These are phyloP conservation scores for Cheilosia impressa DNA, from an alignment of 2,888 invertebrate genomes.

Conservation along the genomic window DNA sequence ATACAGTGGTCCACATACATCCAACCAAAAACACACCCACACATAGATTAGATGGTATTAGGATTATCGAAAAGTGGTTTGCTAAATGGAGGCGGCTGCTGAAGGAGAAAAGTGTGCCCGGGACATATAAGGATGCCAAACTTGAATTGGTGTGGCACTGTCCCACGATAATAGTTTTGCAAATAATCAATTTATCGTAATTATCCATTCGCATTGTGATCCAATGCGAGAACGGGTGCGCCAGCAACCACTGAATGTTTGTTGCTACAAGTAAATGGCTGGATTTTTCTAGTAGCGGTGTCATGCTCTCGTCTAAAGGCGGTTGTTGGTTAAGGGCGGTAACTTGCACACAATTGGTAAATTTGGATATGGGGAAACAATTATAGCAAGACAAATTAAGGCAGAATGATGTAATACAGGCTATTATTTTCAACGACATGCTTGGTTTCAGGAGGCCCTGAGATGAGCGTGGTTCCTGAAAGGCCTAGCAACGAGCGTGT, in stretches of 20 bases:
- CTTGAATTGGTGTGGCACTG: constrained; percentile 43
- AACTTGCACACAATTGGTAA: background rate
- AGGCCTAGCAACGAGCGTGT: too few species aligned
- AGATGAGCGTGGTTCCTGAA: too few species aligned
- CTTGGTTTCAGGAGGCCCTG: too few species aligned
- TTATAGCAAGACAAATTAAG: too few species aligned
- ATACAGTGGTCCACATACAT: background rate
- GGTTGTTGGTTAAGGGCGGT: background rate
- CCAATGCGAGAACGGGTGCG: constrained; percentile 35
- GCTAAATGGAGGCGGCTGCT: background rate
- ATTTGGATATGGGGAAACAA: too few species aligned
- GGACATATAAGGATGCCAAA: constrained; percentile 28
- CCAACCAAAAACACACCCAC: constrained; percentile 2
- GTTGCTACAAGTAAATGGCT: constrained; percentile 14
- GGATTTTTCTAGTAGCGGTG: background rate
- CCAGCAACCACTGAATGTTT: constrained; percentile 24
- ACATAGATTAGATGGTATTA: constrained; percentile 14
- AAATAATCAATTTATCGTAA: constrained; percentile 75
- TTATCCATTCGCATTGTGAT: constrained; percentile 70
- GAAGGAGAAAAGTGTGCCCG: constrained; percentile 8
- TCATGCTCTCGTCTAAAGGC: background rate
- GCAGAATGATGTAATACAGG: too few species aligned
- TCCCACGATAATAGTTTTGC: constrained; percentile 70
- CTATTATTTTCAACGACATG: too few species aligned
- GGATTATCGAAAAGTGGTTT: constrained; percentile 27